Evolutionary conservation across 2,888 invertebrate species (phyloP), one percentile per base, ranked within the genome.

Genomic region (Pocota personata): DNA sequence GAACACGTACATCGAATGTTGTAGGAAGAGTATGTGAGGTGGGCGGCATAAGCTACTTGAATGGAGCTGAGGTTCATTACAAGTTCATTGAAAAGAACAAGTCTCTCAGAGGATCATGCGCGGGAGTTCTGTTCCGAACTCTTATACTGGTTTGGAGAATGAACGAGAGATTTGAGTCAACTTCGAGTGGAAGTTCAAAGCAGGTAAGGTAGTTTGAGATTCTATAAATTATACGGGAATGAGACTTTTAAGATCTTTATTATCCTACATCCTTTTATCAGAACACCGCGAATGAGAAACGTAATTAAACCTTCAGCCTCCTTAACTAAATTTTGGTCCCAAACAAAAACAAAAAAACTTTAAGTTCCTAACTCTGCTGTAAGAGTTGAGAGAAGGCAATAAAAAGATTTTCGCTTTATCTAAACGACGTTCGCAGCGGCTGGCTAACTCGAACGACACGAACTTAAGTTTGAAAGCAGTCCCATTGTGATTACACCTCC

Each of bases 11-110:
- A 30, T 14, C 14, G 71, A 37, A 4, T 14, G 32, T 55, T 52
- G 19, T n/a, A 14, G 30, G 14, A 43, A 32, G 6, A 14, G 21
- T 16, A 37, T 21, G 24, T n/a, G 2, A n/a, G 37, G 37, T 69
- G 21, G 27, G 16, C 40, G 24, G 27, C 21, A 7, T 30, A 16
- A 43, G n/a, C 21, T 8, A 43, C 27, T 69, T 79, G 48, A 72
- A 62, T 62, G 62, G 52, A 62, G 12, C 16, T 21, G 48, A 16
- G 52, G 78, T 78, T 71, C 62, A 64, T 64, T 79, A 72, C 35
- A 16, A 21, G 78, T 62, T 78, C 78, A 78, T 69, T 78, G 46
- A 57, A 19, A 32, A 62, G 3, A 16, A 27, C 27, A 5, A 0
- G 8, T 0, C 19, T 46, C 32, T 30, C 19, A 58, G 48, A 50